Evolutionary conservation across 2,797 vertebrate species (phyloP).

Genomic region (Gadopsis marmoratus): DNA sequence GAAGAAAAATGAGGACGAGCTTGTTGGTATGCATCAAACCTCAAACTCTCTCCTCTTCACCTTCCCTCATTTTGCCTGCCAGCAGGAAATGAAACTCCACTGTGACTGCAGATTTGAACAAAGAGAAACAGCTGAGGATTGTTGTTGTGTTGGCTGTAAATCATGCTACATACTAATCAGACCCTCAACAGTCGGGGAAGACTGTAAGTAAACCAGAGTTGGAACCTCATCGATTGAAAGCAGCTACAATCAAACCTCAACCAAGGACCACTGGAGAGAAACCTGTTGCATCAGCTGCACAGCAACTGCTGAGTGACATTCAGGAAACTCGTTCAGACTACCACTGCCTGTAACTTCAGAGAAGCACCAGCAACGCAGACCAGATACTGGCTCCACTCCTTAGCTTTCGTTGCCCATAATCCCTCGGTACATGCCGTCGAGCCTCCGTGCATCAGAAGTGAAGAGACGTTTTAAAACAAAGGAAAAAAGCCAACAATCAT

Average conservation of each 20-base stretch:
- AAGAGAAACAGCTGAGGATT: background rate
- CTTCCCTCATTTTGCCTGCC: conserved; percentile 68
- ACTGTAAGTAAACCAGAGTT: background rate
- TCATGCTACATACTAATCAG: conserved; percentile 16
- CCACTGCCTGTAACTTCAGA: conserved; percentile 30
- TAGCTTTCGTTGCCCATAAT: conserved; percentile 13
- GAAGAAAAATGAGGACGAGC: conserved; percentile 6
- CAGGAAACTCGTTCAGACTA: background rate
- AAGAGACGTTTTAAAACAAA: background rate
- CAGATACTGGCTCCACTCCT: conserved; percentile 26
- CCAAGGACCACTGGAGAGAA: background rate
- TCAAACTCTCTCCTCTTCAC: conserved; percentile 3
- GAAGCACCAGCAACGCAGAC: conserved; percentile 16
- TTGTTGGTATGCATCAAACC: background rate
- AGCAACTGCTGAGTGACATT: conserved; percentile 14
- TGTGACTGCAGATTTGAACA: background rate
- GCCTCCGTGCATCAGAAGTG: conserved; percentile 7
- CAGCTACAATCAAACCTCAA: conserved; percentile 25
- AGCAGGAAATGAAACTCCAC: conserved; percentile 68
- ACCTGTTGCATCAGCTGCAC: conserved; percentile 22
- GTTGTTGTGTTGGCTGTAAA: background rate
- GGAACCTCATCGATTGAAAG: conserved; percentile 12
- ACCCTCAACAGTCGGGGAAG: conserved; percentile 1
- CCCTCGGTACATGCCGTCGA: conserved; percentile 14
- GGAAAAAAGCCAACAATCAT: background rate